Conservation (phyloP, 2,113 vertebrate genomes). For the Camarhynchus parvulus region DNA sequence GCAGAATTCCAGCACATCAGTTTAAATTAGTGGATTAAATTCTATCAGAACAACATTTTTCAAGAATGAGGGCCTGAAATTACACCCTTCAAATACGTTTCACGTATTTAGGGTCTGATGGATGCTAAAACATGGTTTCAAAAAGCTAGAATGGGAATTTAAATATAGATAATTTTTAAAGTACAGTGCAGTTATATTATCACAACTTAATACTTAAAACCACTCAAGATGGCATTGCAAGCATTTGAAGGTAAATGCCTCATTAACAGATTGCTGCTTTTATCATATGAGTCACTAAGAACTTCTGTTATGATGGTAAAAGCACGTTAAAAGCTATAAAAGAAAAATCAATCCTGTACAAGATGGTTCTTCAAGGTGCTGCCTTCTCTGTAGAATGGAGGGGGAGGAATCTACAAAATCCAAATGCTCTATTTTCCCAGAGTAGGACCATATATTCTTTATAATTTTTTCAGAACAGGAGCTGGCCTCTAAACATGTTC, state of each 20-base stretch:
- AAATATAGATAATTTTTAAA: slow-evolving; percentile 36
- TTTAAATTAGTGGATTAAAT: not conserved
- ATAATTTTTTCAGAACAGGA: not conserved
- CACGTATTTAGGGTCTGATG: not conserved
- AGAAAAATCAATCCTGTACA: not conserved
- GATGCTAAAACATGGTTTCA: not conserved
- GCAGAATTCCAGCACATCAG: not conserved
- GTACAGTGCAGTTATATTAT: not conserved
- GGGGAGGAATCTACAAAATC: not conserved
- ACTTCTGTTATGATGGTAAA: slow-evolving; percentile 12
- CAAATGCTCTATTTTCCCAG: not conserved
- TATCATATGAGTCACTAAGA: slow-evolving; percentile 44
- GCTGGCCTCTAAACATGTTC: not conserved
- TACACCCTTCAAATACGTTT: not conserved
- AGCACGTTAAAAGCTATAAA: not conserved
- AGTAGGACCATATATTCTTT: not conserved
- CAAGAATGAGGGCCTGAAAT: not conserved
- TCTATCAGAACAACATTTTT: not conserved
- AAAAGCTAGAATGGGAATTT: slow-evolving; percentile 1
- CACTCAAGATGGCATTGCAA: slow-evolving; percentile 32
- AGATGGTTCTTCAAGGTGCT: not conserved
- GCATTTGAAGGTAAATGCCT: slow-evolving; percentile 47
- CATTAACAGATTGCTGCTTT: slow-evolving; percentile 61
- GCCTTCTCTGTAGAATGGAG: not conserved
- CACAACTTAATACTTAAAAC: slow-evolving; percentile 33